These are phyloP conservation scores for Chirona hameri DNA, from an alignment of 2,888 invertebrate genomes.

Conservation along the genomic window DNA sequence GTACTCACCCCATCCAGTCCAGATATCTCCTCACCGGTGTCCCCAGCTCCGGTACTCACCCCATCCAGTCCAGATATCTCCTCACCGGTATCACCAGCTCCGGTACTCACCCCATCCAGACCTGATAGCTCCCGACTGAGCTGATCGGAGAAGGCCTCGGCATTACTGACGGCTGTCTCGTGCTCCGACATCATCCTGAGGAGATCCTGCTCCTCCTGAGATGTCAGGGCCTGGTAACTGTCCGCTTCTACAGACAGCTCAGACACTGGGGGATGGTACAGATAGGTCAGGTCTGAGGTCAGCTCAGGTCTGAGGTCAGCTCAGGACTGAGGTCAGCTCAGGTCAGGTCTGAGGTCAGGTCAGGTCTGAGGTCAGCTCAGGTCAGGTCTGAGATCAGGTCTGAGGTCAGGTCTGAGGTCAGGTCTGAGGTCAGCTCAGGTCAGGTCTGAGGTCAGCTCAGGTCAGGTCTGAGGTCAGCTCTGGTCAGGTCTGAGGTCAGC, in stretches of 20 bases:
- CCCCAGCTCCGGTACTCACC: too few relatives aligned
- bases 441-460: too few relatives aligned
- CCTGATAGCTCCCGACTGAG: constrained; percentile 77
- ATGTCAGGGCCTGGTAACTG: constrained; percentile 75
- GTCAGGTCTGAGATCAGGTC: too few relatives aligned
- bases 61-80: constrained; percentile 82
- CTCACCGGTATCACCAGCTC: constrained; percentile 55
- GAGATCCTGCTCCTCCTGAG: constrained; percentile 79
- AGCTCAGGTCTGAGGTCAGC: too few relatives aligned
- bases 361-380: too few relatives aligned
- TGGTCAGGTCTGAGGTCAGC: too few relatives aligned
- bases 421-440: too few relatives aligned
- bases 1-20: constrained; percentile 70
- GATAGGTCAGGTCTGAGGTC: too few relatives aligned
- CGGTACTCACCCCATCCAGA: constrained; percentile 66
- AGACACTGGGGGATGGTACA: background rate
- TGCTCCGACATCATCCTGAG: constrained; percentile 77
- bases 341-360: too few relatives aligned
- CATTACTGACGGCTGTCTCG: constrained; percentile 84
- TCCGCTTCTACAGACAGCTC: constrained; percentile 44
- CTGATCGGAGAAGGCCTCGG: constrained; percentile 66
- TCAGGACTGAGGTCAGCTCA: too few relatives aligned
- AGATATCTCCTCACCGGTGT: constrained; percentile 77
- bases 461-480: too few relatives aligned
- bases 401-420: too few relatives aligned